Evolutionary conservation across 2,888 invertebrate species (phyloP), one percentile per base, ranked within the genome.

Genomic region (Oligia strigilis): DNA sequence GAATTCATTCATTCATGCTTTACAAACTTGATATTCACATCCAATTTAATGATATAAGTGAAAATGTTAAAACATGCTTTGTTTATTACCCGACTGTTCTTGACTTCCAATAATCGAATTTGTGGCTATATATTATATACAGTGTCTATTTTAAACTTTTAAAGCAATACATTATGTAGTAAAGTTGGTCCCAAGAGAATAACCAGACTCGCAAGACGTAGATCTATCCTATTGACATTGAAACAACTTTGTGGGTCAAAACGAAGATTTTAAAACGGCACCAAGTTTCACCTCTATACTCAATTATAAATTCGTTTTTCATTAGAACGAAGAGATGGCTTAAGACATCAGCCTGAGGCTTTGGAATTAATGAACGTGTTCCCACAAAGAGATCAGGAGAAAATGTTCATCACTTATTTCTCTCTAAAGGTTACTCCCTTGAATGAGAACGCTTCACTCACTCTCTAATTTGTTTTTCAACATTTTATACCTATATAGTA

Each of bases 341-440:
- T 90, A 88, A 91, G 87, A 90, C 88, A 90, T 89, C 81, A 77
- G 83, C 88, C 81, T 84, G 84, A 84, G 90, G 90, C 88, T 87
- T 86, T 70, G 66, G 88, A 91, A 93, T 93, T 93, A 93, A 93
- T 93, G 92, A 93, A 93, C 90, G 90, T 89, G 87, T 92, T 86
- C 85, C 88, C 88, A 91, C 92, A 93, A 93, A 93, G 91, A 92
- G 91, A 92, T 91, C 90, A 89, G 87, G 82, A 82, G 87, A 91
- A 89, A 88, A 90, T 86, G 88, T 92, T 91, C 91, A 90, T 92
- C 89, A 90, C 88, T 91, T 92, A 92, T 90, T 89, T 89, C 87
- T 81, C 78, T 83, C 76, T 75, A 67, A 67, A 88, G 82, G 86
- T 83, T 90, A 90, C 90, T 90, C 89, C 84, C 55, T 74, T 49